Conservation (phyloP, 2,888 invertebrate genomes). For the Euplagia quadripunctaria region DNA sequence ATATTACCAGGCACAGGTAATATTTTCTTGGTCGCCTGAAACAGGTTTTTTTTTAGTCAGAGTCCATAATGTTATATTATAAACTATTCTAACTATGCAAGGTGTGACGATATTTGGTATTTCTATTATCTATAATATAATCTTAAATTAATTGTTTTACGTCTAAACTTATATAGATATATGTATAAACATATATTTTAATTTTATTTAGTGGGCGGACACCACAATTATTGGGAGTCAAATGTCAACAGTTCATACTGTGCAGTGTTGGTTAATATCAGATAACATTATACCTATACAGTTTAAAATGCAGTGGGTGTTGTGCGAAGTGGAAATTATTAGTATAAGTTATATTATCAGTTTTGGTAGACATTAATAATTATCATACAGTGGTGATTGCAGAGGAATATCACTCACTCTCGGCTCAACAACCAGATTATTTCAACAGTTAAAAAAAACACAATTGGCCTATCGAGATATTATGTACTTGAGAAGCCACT, state of each 20-base stretch:
- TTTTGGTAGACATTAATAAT: neutral
- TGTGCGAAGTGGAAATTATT: slow-evolving; percentile 9
- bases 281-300: slow-evolving; percentile 3
- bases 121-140: neutral
- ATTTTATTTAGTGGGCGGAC: slow-evolving; percentile 13
- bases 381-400: neutral
- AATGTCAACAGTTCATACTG: slow-evolving; percentile 18
- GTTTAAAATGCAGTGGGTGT: slow-evolving; percentile 13
- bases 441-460: neutral
- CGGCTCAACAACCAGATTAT: neutral
- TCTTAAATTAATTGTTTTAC: slow-evolving; percentile 7
- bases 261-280: slow-evolving; percentile 18
- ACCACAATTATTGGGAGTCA: slow-evolving; percentile 1
- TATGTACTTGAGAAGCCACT: too few relatives aligned
- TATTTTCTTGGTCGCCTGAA: too few relatives aligned
- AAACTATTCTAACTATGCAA: neutral
- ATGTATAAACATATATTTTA: slow-evolving; percentile 1
- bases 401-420: neutral
- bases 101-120: neutral
- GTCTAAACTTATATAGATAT: neutral
- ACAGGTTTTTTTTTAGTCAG: too few relatives aligned
- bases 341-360: neutral
- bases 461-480: too few relatives aligned
- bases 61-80: too few relatives aligned
- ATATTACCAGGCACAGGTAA: too few relatives aligned